Evolutionary conservation across 2,797 vertebrate genomes (phyloP).

Genomic region (Darevskia nairensis): DNA sequence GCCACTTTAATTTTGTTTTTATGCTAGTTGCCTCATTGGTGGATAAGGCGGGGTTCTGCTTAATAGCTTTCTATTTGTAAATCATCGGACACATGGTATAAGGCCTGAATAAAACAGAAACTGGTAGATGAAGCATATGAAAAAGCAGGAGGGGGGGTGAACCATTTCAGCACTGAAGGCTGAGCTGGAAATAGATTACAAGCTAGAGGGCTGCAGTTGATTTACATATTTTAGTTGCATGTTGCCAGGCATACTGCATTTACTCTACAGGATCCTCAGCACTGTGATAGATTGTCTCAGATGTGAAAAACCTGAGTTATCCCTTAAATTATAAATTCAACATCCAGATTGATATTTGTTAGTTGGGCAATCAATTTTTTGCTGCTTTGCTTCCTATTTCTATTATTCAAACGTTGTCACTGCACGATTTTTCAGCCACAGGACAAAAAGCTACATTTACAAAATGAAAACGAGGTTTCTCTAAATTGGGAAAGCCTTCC

Average conservation of each 20-base stretch:
- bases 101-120: background rate
- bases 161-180: constrained; percentile 3
- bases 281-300: background rate
- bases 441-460: background rate
- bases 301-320: background rate
- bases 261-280: background rate
- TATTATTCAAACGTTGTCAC: background rate
- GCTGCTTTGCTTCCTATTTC: constrained; percentile 8
- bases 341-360: background rate
- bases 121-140: background rate
- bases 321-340: background rate
- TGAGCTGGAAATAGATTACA: constrained; percentile 15
- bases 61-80: background rate
- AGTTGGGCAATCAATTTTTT: background rate
- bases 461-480: background rate
- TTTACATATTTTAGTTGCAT: constrained; percentile 25
- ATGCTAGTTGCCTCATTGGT: background rate
- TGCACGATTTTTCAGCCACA: background rate
- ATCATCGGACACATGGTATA: background rate
- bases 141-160: background rate
- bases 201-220: background rate
- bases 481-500: background rate
- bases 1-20: background rate
- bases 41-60: background rate
- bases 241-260: constrained; percentile 9